Base-by-base conservation (phyloP, 1,140 invertebrate genomes). In the Dolichoris vasculosae region DNA sequence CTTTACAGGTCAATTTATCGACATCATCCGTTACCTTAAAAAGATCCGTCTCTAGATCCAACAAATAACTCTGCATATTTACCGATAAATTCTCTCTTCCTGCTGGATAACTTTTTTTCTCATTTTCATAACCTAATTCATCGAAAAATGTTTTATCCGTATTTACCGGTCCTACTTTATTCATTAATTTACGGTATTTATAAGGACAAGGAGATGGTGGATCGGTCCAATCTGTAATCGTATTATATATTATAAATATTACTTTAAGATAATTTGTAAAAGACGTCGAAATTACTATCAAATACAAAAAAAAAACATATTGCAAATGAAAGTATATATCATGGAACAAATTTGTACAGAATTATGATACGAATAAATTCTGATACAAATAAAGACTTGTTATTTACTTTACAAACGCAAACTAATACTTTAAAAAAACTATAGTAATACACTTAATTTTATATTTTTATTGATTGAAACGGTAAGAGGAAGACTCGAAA, bases 1-100 rank as follows among this genome's bases (percentile, higher is more conserved):
- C 86, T 35, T 59, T 88, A 26, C 88, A 88, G 11, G 91, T 86
- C n/a, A 92, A 79, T 38, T 88, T 84, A 48, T 91, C 86, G 15
- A 89, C 89, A 63, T 90, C 69, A 17, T 86, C 83, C 40, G 89
- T 88, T 3, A 90, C 30, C 43, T 87, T 80, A 0, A 46, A 76
- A 40, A 86, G 90, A 23, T 91, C 87, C 23, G 90, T 88, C 43
- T 92, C 91, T 0, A 77, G 82, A 30, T 89, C 87, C 30, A 87
- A 76, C 0, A 92, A 64, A 87, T 89, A 91, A 30, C 89, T 86
- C 79, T 91, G 90, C 90, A 91, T 90, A 11, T 90, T 89, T 15
- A 77, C 82, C 0, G 91, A 92, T 17, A 92, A 83, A 87, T 92
- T 88, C n/a, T 91, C 83, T 80, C 89, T 88, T 8, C 92, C 90